Evolutionary conservation across 1,140 invertebrate genomes (phyloP), one percentile per base, ranked within the genome.

Genomic region (Reticulitermes speratus): DNA sequence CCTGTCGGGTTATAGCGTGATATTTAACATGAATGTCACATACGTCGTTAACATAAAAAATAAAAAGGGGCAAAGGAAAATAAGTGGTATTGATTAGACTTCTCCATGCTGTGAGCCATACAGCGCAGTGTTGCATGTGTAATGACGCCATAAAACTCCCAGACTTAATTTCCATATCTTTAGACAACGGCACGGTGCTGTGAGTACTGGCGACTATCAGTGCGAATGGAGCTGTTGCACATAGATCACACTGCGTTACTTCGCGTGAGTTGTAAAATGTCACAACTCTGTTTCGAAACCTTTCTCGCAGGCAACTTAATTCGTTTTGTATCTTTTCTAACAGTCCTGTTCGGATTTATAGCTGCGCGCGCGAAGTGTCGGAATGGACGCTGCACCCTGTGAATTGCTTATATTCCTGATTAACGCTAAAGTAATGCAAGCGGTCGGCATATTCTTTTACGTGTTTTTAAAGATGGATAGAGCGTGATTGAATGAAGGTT

Each of bases 101-200:
- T 84, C 16, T 84, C 0, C 25, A n/a, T 55, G 6, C 25, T 30
- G 65, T 8, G n/a, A 30, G 9, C 65, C 32, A 55, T 84, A 55
- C n/a, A 32, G 7, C 25, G 25, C 65, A n/a, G n/a, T 16, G 25
- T 75, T 75, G 65, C 65, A 75, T 75, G 65, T 75, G 16, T 75
- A 75, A n/a, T 75, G 65, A 75, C 65, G 65, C n/a, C 65, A 75
- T 75, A 75, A 75, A 75, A 75, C n/a, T 75, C 65, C 0, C n/a
- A 6, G 65, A 30, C n/a, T 75, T 75, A 12, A 75, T 75, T 75
- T 30, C 65, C 25, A 75, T 75, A 75, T 75, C 25, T 75, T 30
- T 6, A 75, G 25, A 75, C 65, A 8, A 8, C 14, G 2, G n/a
- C n/a, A 75, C 6, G 65, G 6, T n/a, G n/a, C 52, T 30, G 59